Conservation (phyloP, 1,140 invertebrate genomes). For the Teleogryllus occipitalis region DNA sequence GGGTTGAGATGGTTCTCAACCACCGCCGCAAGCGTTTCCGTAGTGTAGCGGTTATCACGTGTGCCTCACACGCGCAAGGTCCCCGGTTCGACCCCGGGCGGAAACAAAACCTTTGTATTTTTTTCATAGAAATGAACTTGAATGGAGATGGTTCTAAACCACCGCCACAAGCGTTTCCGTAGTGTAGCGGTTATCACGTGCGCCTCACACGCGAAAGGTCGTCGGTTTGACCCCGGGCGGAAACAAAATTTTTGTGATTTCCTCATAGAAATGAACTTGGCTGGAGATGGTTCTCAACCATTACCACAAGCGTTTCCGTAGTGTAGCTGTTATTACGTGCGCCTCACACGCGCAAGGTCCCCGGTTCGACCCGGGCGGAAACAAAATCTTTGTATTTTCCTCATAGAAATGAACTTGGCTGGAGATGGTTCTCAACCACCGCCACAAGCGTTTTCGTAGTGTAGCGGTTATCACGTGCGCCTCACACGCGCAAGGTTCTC, state of each 20-base stretch:
- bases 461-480: constrained; percentile 23
- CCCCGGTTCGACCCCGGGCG: constrained; percentile 23
- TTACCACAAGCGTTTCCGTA: constrained; percentile 35
- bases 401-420: too few species aligned
- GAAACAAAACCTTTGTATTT: too few species aligned
- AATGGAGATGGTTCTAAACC: too few species aligned
- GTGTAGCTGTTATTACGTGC: constrained; percentile 53
- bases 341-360: constrained; percentile 53
- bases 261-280: too few species aligned
- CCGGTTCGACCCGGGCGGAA: constrained; percentile 54
- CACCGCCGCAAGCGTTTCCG: too few species aligned
- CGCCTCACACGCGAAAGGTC: constrained; percentile 23
- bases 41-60: constrained; percentile 23
- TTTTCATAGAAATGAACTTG: too few species aligned
- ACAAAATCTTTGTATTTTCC: too few species aligned
- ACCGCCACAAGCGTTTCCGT: too few species aligned
- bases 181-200: constrained; percentile 23
- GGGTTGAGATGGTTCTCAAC: too few species aligned
- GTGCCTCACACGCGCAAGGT: constrained; percentile 22
- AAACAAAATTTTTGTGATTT: too few species aligned
- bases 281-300: too few species aligned
- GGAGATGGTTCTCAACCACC: too few species aligned
- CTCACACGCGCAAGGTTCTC: constrained; percentile 22
- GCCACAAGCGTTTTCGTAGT: constrained; percentile 22
- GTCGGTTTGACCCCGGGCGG: constrained; percentile 23